Conservation (phyloP, 2,113 vertebrate species). For the Limnothrissa miodon region DNA sequence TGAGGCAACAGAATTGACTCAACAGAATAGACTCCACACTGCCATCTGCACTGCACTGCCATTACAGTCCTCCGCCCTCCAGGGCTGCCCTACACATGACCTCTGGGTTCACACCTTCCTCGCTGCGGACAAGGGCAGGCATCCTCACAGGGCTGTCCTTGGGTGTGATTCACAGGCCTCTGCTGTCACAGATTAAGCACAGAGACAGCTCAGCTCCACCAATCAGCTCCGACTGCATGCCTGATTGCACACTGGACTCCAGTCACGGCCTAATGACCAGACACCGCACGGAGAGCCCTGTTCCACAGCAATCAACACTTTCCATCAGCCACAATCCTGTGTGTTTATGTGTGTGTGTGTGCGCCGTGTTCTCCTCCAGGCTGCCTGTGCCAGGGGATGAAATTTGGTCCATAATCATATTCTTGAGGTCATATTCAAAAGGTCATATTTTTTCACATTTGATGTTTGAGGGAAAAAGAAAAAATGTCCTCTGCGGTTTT, state of each 20-base stretch:
- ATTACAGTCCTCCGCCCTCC: too few species aligned
- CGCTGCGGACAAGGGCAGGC: not conserved
- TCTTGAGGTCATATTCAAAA: not conserved
- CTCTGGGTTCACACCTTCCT: not conserved
- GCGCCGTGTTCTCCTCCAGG: not conserved
- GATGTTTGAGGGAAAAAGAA: not conserved
- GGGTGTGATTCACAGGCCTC: not conserved
- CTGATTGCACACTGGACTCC: conserved; percentile 1
- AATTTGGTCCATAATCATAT: not conserved
- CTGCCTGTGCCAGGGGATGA: not conserved
- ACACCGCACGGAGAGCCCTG: not conserved
- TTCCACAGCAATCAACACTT: conserved; percentile 40
- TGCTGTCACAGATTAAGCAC: not conserved
- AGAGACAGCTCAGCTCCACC: not conserved
- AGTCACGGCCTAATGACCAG: conserved; percentile 7
- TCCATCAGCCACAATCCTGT: conserved; percentile 33
- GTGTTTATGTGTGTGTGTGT: too few species aligned
- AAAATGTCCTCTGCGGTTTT: not conserved
- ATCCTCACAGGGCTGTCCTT: not conserved
- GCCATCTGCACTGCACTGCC: too few species aligned
- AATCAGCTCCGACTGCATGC: conserved; percentile 28
- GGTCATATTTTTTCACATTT: not conserved
- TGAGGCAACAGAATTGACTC: not conserved
- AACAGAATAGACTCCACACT: too few species aligned
- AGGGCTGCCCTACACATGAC: too few species aligned